Evolutionary conservation across 2,888 invertebrate genomes (phyloP), one percentile per base, ranked within the genome.

Genomic region (Cerastis leucographa): DNA sequence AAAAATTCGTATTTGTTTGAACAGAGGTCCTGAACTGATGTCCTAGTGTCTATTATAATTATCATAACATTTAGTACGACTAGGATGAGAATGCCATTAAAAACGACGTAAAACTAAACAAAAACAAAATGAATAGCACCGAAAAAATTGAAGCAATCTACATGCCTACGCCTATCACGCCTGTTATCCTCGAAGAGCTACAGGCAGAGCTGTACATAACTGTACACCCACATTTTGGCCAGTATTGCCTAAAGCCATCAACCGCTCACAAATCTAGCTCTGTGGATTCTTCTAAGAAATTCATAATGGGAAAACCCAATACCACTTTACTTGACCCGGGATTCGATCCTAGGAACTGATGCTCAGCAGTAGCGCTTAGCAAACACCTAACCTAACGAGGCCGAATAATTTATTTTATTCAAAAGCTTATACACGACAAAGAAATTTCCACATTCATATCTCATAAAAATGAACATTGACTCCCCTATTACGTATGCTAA

Each of bases 401-500:
- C 17, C 56, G 56, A 56, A 35, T n/a, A 64, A 42, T 14, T 14
- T n/a, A 44, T 42, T 0, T 64, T 42, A 42, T 64, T 46, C n/a
- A 19, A 76, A 76, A 65, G 66, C 66, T 70, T 49, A 54, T 19
- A 49, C 35, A 35, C 1, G 64, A 64, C 65, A 79, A 62, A 51
- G 22, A 72, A 44, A 17, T 62, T 42, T 67, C 29, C 46, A n/a
- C 51, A 14, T 42, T 54, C 75, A 56, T 74, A 64, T 71, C 22
- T 75, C 62, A 44, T 35, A 72, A 76, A 74, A 84, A 71, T 74
- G 74, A 76, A 70, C 74, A 74, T 76, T 86, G 69, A 40, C 54
- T 66, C 5, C 56, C 54, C 40, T 83, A 75, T 80, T 77, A 74
- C 73, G 66, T 64, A 79, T 84, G 82, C 64, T 79, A 86, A 86